Evolutionary conservation across 1,140 invertebrate species (phyloP).

Genomic region (Hyphantria cunea): DNA sequence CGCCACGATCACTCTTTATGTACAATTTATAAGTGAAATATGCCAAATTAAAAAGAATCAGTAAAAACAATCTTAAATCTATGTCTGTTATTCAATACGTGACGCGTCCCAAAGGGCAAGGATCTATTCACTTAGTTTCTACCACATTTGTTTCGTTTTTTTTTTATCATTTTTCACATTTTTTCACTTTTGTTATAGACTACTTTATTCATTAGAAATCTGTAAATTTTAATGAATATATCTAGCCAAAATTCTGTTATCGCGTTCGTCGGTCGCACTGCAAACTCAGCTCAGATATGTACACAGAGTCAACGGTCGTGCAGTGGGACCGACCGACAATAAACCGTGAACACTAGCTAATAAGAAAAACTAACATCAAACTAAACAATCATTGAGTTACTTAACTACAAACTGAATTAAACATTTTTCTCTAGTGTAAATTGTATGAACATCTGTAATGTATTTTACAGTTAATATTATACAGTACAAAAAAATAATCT

Average conservation of each 20-base stretch:
- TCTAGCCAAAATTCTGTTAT: slow-evolving; percentile 29
- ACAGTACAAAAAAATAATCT: slow-evolving; percentile 25
- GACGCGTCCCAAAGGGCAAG: slow-evolving; percentile 36
- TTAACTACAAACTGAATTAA: slow-evolving; percentile 31
- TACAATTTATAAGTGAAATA: slow-evolving; percentile 58
- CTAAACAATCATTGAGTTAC: slow-evolving; percentile 50
- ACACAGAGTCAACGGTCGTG: slow-evolving; percentile 28
- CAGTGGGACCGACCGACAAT: slow-evolving; percentile 40
- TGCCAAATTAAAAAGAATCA: slow-evolving; percentile 37
- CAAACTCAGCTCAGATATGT: slow-evolving; percentile 18
- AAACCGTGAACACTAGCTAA: slow-evolving; percentile 61
- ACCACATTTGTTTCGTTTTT: slow-evolving; percentile 26
- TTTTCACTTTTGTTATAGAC: slow-evolving; percentile 63
- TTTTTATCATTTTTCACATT: slow-evolving; percentile 47
- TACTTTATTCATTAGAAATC: slow-evolving; percentile 65
- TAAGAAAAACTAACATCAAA: slow-evolving; percentile 68
- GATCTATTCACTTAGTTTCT: slow-evolving; percentile 54
- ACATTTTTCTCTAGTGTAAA: slow-evolving; percentile 19
- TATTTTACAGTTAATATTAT: slow-evolving; percentile 31
- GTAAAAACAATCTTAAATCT: slow-evolving; percentile 42
- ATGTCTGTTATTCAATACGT: slow-evolving; percentile 24
- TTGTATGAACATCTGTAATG: slow-evolving; percentile 29
- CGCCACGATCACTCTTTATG: slow-evolving; percentile 44
- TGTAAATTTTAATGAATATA: slow-evolving; percentile 62
- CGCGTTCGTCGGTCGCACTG: slow-evolving; percentile 20